These are phyloP conservation scores for Dryoscopus gambensis DNA, from an alignment of 2,113 vertebrate species.

Conservation along the genomic window DNA sequence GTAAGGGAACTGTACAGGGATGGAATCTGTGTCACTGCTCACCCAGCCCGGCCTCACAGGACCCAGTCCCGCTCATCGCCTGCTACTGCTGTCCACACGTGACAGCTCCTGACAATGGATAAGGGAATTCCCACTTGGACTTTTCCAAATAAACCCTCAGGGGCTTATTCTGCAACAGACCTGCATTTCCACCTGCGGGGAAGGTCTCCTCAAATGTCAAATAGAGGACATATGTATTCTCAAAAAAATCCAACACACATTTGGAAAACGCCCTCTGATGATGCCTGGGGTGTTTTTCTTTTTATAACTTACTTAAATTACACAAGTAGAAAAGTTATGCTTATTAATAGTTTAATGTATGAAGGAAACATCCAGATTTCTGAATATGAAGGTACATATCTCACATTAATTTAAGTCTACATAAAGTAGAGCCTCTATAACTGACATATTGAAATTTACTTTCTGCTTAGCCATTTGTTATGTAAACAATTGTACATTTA, in stretches of 20 bases:
- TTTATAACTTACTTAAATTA: conserved; percentile 72
- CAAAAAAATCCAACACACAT: not conserved
- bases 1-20: not conserved
- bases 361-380: conserved; percentile 87
- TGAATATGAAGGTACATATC: conserved; percentile 87
- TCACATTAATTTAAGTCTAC: conserved; percentile 88
- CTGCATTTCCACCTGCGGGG: not conserved
- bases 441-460: conserved; percentile 85
- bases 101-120: not conserved
- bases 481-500: conserved; percentile 90
- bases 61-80: not conserved
- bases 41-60: not conserved
- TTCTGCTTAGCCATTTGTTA: conserved; percentile 86
- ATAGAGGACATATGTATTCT: not conserved
- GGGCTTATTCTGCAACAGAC: not conserved
- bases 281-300: conserved; percentile 8
- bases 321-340: conserved; percentile 78
- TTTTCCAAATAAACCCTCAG: not conserved
- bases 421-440: conserved; percentile 84
- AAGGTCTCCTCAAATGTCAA: not conserved
- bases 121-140: not conserved
- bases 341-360: conserved; percentile 90
- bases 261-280: conserved; percentile 4
- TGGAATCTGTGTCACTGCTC: not conserved
- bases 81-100: not conserved